Conservation (phyloP, 2,888 invertebrate species). For the Allophyes oxyacanthae region DNA sequence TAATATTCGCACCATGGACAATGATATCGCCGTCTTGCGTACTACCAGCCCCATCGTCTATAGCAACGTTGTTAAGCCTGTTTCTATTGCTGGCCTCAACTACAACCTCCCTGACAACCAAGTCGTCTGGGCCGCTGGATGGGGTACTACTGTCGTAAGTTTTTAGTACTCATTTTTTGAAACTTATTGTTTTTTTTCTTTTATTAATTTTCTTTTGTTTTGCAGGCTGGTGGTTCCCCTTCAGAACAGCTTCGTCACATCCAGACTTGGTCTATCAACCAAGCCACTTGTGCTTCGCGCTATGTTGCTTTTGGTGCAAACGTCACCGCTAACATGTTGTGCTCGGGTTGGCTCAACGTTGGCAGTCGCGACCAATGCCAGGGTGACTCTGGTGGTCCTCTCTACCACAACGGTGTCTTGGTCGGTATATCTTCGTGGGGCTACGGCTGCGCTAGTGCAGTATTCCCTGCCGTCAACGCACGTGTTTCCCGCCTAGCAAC, state of each 20-base stretch:
- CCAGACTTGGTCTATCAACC: constrained; percentile 66
- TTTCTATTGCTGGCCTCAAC: constrained; percentile 64
- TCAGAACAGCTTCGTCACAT: constrained; percentile 64
- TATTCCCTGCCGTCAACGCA: constrained; percentile 65
- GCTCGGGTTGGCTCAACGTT: constrained; percentile 68
- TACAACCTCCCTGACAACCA: constrained; percentile 67
- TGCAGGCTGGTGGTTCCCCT: constrained; percentile 20
- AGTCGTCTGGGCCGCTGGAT: constrained; percentile 71
- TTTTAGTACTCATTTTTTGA: background rate
- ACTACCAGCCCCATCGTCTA: constrained; percentile 45
- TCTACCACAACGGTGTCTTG: constrained; percentile 65
- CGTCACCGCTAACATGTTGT: constrained; percentile 71
- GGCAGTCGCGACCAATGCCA: constrained; percentile 70
- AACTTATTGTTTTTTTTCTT: background rate
- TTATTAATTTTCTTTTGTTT: background rate
- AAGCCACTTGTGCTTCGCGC: constrained; percentile 53
- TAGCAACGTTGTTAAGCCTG: constrained; percentile 54
- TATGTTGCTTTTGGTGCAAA: constrained; percentile 35
- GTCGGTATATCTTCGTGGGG: constrained; percentile 65
- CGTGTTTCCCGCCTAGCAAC: constrained; percentile 62
- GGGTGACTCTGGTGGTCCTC: constrained; percentile 70
- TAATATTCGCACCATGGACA: constrained; percentile 50
- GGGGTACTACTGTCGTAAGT: constrained; percentile 71
- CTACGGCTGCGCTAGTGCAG: constrained; percentile 53
- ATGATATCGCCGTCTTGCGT: constrained; percentile 67